Evolutionary conservation across 1,140 invertebrate genomes (phyloP), one percentile per base, ranked within the genome.

Genomic region (Phymorhynchus buccinoides): DNA sequence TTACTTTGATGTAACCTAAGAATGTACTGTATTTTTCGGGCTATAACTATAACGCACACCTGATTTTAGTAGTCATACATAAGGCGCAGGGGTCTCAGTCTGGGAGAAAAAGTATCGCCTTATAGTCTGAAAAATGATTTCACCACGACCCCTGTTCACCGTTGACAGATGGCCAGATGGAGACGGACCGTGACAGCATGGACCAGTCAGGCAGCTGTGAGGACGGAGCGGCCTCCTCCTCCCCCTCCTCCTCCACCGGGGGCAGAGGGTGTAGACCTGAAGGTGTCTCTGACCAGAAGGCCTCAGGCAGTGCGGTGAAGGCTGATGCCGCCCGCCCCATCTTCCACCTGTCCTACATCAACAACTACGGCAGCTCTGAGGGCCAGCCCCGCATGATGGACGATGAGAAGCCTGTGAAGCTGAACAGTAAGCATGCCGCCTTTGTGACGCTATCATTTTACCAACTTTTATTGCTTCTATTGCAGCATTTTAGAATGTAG

Each of bases 301-400:
- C 1, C 6, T 7, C 37, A 4, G 16, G 71, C 32, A 14, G 22
- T 12, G 52, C 12, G 30, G 48, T 44, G 71, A 62, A 4, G 79
- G 79, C 32, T 12, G 42, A 80, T 22, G 79, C n/a, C 12, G 3
- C 44, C 4, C 44, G 18, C 22, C 79, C 87, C 22, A 84, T 93
- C 48, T 94, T 94, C 86, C 90, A 89, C 32, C 90, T 94, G 79
- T 85, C 88, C 22, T 83, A 93, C 56, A 92, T 94, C 35, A 94
- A 94, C 89, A 92, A 91, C 35, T 93, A 92, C 88, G 94, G 94
- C 12, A 93, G 91, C 83, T 83, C 92, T 18, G 93, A 93, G 83
- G 85, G 93, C 27, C 88, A 90, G 37, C 83, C 89, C 41, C 89
- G 88, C 83, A 78, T 94, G 3, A 84, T 87, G 41, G 89, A 92